Evolutionary conservation across 2,797 vertebrate genomes (phyloP).

Genomic region (Coccyzus lansbergi): DNA sequence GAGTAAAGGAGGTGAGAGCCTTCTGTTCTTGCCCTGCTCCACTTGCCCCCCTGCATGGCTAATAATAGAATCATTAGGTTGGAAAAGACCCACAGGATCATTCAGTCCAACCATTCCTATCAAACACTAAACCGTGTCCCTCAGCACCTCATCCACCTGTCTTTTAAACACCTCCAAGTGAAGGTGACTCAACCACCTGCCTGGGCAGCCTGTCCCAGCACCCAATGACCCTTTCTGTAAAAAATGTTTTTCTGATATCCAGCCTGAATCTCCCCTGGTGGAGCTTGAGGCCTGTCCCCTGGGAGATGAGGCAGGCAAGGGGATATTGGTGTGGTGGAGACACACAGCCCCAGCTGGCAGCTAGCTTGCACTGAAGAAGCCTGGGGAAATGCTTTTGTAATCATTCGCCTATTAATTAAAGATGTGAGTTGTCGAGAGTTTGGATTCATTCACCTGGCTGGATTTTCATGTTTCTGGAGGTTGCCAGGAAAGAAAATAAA

Average conservation of each 20-base stretch:
- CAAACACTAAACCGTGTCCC: no score
- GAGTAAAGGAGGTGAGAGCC: neutral
- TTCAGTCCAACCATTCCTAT: no score
- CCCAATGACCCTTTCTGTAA: no score
- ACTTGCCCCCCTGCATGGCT: fast-evolving
- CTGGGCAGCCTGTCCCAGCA: no score
- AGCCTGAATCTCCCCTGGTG: no score
- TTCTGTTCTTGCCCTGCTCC: neutral
- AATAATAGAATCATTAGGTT: no score
- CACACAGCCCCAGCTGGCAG: neutral
- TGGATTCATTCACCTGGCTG: neutral
- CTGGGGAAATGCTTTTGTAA: neutral
- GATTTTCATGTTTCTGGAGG: neutral
- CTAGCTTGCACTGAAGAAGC: neutral
- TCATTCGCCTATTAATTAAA: neutral
- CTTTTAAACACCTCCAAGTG: no score
- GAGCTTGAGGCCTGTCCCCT: no score
- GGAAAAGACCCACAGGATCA: no score
- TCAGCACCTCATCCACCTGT: no score
- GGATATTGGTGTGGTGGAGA: fast-evolving
- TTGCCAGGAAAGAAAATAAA: neutral
- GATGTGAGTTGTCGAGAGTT: neutral
- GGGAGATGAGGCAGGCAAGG: neutral
- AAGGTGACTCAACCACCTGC: no score
- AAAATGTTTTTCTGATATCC: no score